Evolutionary conservation across 2,888 invertebrate genomes (phyloP).

Genomic region (Tetramorium bicarinatum): DNA sequence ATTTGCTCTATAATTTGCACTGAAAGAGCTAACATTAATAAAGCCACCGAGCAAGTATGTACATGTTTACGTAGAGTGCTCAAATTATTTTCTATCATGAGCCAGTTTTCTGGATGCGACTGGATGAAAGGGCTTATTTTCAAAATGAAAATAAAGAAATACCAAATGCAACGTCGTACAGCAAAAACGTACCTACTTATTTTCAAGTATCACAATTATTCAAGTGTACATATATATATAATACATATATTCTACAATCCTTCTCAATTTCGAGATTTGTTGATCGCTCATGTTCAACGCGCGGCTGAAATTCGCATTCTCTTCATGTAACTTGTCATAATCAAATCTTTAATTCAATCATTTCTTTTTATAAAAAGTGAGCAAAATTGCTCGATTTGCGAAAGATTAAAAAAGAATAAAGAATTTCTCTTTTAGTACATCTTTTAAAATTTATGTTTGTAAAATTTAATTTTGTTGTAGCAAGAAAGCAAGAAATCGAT

Average conservation of each 20-base stretch:
- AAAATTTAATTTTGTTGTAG: not conserved
- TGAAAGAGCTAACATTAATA: constrained; percentile 1
- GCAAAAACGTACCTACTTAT: constrained; percentile 73
- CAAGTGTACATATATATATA: constrained; percentile 64
- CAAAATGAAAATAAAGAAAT: constrained; percentile 18
- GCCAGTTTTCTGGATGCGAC: not conserved
- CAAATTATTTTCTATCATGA: constrained; percentile 12
- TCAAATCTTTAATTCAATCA: constrained; percentile 3
- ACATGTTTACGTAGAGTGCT: not conserved
- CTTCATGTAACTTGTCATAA: constrained; percentile 3
- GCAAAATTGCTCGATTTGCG: not conserved
- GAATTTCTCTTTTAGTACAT: not conserved
- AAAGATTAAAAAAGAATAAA: not conserved
- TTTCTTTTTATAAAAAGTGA: not conserved
- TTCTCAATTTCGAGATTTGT: not conserved
- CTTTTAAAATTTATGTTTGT: not conserved
- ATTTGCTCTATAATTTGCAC: constrained; percentile 1
- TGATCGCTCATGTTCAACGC: constrained; percentile 3
- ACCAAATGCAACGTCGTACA: constrained; percentile 57
- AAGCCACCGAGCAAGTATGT: constrained; percentile 10
- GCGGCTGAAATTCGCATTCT: constrained; percentile 32
- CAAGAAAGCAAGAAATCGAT: not conserved
- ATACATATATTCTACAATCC: constrained; percentile 43
- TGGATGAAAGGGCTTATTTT: not conserved
- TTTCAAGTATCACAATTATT: constrained; percentile 78